Evolutionary conservation across 2,888 invertebrate genomes (phyloP).

Genomic region (Plebejus argus): DNA sequence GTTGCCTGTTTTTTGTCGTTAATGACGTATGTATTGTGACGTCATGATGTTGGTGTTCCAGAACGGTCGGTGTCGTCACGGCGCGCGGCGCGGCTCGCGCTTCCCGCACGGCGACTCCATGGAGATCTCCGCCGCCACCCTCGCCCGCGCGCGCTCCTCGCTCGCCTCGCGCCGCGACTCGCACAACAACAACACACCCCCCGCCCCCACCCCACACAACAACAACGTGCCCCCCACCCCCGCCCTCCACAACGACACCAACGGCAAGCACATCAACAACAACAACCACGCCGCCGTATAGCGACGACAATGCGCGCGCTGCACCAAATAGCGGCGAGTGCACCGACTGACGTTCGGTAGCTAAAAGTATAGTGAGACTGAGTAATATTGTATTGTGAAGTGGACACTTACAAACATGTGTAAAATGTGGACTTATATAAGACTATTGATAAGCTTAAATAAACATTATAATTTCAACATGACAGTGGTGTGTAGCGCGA

Average conservation of each 20-base stretch:
- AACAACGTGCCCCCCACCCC: slow-evolving; percentile 50
- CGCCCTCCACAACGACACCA: background rate
- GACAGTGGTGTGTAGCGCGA: background rate
- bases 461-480: background rate
- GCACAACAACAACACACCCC: slow-evolving; percentile 56
- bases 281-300: slow-evolving; percentile 57
- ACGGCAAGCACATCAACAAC: slow-evolving; percentile 59
- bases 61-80: slow-evolving; percentile 61
- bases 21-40: no score
- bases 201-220: slow-evolving; percentile 44
- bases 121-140: slow-evolving; percentile 73
- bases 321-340: background rate
- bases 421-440: background rate
- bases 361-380: background rate
- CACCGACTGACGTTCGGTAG: background rate
- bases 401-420: background rate
- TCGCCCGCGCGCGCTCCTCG: slow-evolving; percentile 65
- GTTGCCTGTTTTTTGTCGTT: no score
- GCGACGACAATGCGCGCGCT: slow-evolving; percentile 5
- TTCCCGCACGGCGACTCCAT: slow-evolving; percentile 74
- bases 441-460: background rate
- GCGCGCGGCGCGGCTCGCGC: slow-evolving; percentile 64
- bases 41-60: slow-evolving; percentile 45
- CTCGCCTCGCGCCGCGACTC: slow-evolving; percentile 57
- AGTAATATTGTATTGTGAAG: background rate